Evolutionary conservation across 37 sponge, comb jelly and placozoan genomes (phyloP).

Genomic region (Oopsacas minuta): DNA sequence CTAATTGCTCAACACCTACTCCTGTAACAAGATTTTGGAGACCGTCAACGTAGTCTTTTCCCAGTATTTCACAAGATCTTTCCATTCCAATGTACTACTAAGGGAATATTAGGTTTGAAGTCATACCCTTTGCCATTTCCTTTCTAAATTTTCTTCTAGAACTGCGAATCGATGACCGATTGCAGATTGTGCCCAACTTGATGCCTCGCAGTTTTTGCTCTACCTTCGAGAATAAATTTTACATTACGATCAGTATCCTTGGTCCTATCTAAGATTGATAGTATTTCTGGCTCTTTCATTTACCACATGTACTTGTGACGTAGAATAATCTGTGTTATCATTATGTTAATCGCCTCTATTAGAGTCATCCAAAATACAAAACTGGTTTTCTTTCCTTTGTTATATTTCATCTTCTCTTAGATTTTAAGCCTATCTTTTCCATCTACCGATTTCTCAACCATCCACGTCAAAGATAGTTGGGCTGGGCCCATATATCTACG

Average conservation of each 20-base stretch:
- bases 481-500: conserved; percentile 16
- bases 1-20: conserved; percentile 6
- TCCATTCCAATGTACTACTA: conserved; percentile 17
- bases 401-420: conserved; percentile 3
- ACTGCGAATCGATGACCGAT: conserved; percentile 14
- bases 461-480: background rate
- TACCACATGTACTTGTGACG: background rate
- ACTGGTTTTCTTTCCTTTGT: background rate
- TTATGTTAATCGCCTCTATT: background rate
- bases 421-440: background rate
- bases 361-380: conserved; percentile 13
- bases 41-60: conserved; percentile 2
- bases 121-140: background rate
- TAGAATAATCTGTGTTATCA: background rate
- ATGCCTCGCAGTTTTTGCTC: background rate
- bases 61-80: conserved; percentile 12
- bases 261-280: background rate
- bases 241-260: conserved; percentile 2
- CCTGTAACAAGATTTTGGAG: conserved; percentile 15
- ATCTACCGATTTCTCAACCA: background rate
- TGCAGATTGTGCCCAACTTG: background rate
- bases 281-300: background rate
- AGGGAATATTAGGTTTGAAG: conserved; percentile 14
- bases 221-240: background rate
- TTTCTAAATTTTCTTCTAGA: conserved; percentile 1